Conservation (phyloP, 2,888 invertebrate species). For the Spisula subtruncata region DNA sequence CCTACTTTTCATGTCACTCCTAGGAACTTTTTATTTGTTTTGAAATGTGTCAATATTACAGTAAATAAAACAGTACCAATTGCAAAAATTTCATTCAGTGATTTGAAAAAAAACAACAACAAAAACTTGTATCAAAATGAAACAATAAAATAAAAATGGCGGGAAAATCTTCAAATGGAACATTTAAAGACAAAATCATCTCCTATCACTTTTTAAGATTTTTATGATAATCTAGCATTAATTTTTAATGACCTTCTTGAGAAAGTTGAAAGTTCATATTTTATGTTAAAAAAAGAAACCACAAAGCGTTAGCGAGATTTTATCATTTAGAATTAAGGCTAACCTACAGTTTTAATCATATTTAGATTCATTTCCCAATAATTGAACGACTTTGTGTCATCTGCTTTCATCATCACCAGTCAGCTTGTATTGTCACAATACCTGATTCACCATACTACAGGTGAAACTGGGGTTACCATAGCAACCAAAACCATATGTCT, state of each 20-base stretch:
- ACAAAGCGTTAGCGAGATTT: background rate
- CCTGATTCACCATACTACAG: constrained; percentile 34
- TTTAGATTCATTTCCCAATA: constrained; percentile 11
- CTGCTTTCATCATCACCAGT: constrained; percentile 9
- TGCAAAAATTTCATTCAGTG: no score
- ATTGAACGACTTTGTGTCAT: constrained; percentile 4
- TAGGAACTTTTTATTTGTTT: no score
- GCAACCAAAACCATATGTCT: constrained; percentile 25
- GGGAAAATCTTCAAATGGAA: no score
- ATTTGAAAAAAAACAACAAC: no score
- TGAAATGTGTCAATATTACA: no score
- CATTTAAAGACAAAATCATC: no score
- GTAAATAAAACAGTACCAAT: no score
- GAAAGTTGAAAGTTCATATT: background rate
- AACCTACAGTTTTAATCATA: background rate
- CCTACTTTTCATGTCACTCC: no score
- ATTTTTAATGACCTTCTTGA: background rate
- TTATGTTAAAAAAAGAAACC: background rate
- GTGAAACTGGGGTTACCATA: constrained; percentile 42
- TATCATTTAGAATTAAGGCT: background rate
- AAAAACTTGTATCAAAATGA: no score
- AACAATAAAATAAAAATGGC: no score
- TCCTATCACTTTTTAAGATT: no score
- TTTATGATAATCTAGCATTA: background rate
- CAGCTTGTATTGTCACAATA: background rate